Percentiles rank a stretch among this genome's conserved stretches.
phyloP scores from a whole-genome alignment of 2,797 vertebrate genomes.

The Pantherophis vulpinus region DNA sequence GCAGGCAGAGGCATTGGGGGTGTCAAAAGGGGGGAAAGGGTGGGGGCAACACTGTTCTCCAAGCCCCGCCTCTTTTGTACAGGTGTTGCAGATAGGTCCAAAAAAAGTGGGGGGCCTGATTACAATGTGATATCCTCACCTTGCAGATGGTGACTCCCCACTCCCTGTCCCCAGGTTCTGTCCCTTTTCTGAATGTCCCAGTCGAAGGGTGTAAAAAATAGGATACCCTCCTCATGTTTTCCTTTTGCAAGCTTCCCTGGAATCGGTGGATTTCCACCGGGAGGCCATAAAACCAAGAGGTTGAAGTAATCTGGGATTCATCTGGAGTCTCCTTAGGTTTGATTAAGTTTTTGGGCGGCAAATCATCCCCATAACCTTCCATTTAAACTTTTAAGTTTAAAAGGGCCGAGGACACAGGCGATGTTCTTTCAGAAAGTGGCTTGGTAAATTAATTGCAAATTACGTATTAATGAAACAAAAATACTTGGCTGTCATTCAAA shows the following conservation, averaged over 20 bases:
- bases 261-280: background rate
- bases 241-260: background rate
- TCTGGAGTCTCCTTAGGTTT: background rate
- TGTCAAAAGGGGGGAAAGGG: background rate
- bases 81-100: background rate
- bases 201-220: background rate
- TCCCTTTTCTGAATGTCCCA: background rate
- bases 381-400: conserved; percentile 26
- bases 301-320: background rate
- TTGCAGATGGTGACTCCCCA: background rate
- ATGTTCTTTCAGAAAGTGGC: conserved; percentile 53
- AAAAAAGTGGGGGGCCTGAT: background rate
- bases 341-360: background rate
- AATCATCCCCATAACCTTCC: background rate
- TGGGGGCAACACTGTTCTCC: background rate
- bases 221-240: background rate
- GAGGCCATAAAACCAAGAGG: background rate
- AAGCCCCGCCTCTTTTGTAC: background rate
- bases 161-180: background rate
- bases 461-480: conserved; percentile 70
- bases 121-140: background rate
- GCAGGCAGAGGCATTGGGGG: background rate
- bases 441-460: conserved; percentile 65
- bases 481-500: conserved; percentile 65
- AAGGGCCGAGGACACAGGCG: conserved; percentile 54